Evolutionary conservation across 2,797 vertebrate genomes (phyloP), one percentile per base, ranked within the genome.

Genomic region (Peromyscus aztecus): DNA sequence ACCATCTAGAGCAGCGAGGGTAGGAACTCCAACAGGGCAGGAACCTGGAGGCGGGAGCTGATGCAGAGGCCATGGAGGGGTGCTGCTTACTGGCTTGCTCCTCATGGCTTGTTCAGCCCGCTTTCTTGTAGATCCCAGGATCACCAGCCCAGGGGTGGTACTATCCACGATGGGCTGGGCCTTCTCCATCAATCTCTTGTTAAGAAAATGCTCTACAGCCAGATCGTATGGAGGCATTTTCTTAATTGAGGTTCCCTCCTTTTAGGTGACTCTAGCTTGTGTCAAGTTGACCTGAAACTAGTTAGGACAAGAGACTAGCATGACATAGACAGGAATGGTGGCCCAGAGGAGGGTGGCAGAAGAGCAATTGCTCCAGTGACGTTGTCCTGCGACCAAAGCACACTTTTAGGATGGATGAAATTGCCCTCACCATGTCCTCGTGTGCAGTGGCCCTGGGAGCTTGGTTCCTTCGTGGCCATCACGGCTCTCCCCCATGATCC

Each of bases 401-500:
- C 37, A 81, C 43, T 34, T 88, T 86, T 37, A 67, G 49, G 73
- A 52, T 82, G 46, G 40, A 52, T 43, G 21, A 59, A 40, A 84
- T 23, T 6, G 1, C 19, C 29, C 27, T 85, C 4, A 17, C 46
- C 9, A 9, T 0, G 0, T 34, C 59, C 34, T 2, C 24, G 16
- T 19, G 24, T 3, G 6, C 40, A n/a, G 46, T 11, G 12, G 46
- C 7, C 7, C 83, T 2, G 34, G 57, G 57, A 49, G 29, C 34
- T 21, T 11, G 0, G 4, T 52, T 14, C 27, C 31, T 21, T 17
- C 24, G 4, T 0, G 49, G 52, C 6, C 67, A 29, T 16, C 57
- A 4, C 0, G 2, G 1, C 13, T 55, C 29, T 37, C 5, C 13
- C 1, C 57, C 1, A 0, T 2, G 75, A 40, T 16, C 23, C 24